phyloP scores from a whole-genome alignment of 2,888 invertebrate genomes.

The Drosophila prolongata region DNA sequence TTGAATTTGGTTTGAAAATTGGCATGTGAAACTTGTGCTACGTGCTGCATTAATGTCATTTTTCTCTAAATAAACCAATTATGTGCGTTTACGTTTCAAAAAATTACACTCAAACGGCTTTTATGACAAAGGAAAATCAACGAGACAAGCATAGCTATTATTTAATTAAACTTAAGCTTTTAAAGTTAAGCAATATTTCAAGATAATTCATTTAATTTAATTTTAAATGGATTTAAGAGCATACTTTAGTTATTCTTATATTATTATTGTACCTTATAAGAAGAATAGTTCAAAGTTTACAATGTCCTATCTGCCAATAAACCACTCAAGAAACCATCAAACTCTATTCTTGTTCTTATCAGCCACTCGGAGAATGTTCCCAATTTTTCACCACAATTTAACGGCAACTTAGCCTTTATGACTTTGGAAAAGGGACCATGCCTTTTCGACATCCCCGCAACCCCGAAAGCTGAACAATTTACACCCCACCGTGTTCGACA shows the following conservation, averaged over 20 bases:
- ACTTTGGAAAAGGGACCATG: slow-evolving; percentile 12
- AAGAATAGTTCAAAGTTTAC: too few relatives aligned
- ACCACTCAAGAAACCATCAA: not conserved
- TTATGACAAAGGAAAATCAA: not conserved
- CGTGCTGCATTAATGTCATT: slow-evolving; percentile 70
- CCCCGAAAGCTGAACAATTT: slow-evolving; percentile 8
- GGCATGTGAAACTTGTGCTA: slow-evolving; percentile 69
- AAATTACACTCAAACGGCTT: slow-evolving; percentile 45
- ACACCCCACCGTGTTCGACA: slow-evolving; percentile 17
- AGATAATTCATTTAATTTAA: too few relatives aligned
- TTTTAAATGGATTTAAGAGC: too few relatives aligned
- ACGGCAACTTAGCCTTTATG: slow-evolving; percentile 52
- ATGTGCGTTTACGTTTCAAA: slow-evolving; percentile 45
- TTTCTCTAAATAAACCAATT: slow-evolving; percentile 38
- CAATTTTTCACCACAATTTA: slow-evolving; percentile 56
- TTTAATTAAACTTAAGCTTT: too few relatives aligned
- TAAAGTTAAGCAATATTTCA: too few relatives aligned
- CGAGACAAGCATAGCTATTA: too few relatives aligned
- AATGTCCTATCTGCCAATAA: not conserved
- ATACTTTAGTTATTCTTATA: too few relatives aligned
- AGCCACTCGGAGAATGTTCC: slow-evolving; percentile 24
- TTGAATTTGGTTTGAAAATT: slow-evolving; percentile 77
- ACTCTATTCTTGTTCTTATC: slow-evolving; percentile 6
- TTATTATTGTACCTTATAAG: too few relatives aligned
- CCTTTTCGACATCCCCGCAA: slow-evolving; percentile 14